These are phyloP conservation scores for Cephalopholis sonnerati DNA, from an alignment of 2,113 vertebrate genomes.

Conservation along the genomic window DNA sequence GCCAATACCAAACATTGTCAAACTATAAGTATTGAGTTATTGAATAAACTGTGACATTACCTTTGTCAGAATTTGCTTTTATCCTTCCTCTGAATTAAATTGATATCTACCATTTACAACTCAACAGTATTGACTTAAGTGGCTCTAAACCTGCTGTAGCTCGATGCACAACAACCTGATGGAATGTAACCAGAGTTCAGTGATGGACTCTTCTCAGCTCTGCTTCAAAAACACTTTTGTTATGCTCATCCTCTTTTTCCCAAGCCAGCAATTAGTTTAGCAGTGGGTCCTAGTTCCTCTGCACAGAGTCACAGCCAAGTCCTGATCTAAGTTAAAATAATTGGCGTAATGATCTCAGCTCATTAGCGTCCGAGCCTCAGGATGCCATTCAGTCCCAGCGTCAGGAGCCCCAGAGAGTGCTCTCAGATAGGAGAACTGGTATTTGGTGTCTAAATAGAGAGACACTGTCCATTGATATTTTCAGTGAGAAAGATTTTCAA, in stretches of 20 bases:
- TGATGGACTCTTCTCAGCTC: conserved; percentile 45
- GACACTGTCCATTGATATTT: conserved; percentile 66
- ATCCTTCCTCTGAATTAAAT: neutral
- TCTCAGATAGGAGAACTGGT: conserved; percentile 53
- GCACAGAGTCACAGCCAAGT: conserved; percentile 72
- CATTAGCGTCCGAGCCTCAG: conserved; percentile 72
- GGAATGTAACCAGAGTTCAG: conserved; percentile 64
- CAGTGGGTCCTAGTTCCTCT: conserved; percentile 63
- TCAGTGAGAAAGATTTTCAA: conserved; percentile 59
- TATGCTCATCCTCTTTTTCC: conserved; percentile 64
- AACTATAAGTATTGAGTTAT: neutral
- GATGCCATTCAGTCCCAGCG: conserved; percentile 67
- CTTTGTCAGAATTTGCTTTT: neutral
- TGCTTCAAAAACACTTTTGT: conserved; percentile 73
- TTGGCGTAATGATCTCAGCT: conserved; percentile 82
- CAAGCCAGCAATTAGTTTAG: conserved; percentile 75
- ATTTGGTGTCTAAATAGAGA: conserved; percentile 59
- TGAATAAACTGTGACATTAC: neutral
- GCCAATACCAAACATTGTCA: neutral
- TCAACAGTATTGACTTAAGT: conserved; percentile 30
- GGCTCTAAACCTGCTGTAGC: conserved; percentile 13
- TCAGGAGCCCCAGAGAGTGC: conserved; percentile 65
- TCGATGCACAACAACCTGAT: conserved; percentile 58
- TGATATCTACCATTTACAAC: neutral
- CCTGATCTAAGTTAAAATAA: conserved; percentile 82